Base-by-base conservation (phyloP, 2,888 invertebrate species). In the Marasmarcha lunaedactyla region DNA sequence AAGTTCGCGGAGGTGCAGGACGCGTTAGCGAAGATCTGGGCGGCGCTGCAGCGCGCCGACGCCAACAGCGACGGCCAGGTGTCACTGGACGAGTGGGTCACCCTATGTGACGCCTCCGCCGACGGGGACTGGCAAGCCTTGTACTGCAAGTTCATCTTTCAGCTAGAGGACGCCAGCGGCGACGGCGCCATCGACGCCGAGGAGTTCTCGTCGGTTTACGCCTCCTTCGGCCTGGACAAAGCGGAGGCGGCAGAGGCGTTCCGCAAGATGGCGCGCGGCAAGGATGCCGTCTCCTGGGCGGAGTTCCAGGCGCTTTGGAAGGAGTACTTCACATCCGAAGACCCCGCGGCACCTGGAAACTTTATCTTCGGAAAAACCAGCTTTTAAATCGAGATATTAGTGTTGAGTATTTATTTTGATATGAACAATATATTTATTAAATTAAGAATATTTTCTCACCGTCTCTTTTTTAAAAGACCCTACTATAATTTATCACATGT, bases 131-230 rank as follows among this genome's bases (percentile, higher is more conserved):
- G 94, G 94, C 94, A 94, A 67, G 89, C 87, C 52, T 86, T 89
- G 40, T 95, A 94, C 73, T 89, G 92, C 88, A 89, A 91, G 61
- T 92, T 94, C 68, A 93, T 94, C 87, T 95, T 95, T 66, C 89
- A 92, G 53, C 78, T 94, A 42, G 92, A 94, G 69, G 95, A 95
- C 59, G 91, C 93, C 36, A 92, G 93, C 55, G 91, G 90, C 42
- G 95, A 95, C 57, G 76, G 73, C 1, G 53, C 57, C 0, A 94
- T 95, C 54, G 95, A 95, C 64, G 89, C 88, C 41, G 87, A 89
- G 12, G 95, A 95, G 65, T 95, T 94, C 69, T 89, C 90, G 2
- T 86, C 90, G 26, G 93, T 94, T 14, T 92, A 92, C 66, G 89
- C 87, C 41, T 90, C 90, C 55, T 94, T 94, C 57, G 94, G 93